A percentile compares a stretch with the other conserved stretches of the same genome.
phyloP scores from a whole-genome alignment of 2,113 vertebrate genomes.

The Holacanthus passer region DNA sequence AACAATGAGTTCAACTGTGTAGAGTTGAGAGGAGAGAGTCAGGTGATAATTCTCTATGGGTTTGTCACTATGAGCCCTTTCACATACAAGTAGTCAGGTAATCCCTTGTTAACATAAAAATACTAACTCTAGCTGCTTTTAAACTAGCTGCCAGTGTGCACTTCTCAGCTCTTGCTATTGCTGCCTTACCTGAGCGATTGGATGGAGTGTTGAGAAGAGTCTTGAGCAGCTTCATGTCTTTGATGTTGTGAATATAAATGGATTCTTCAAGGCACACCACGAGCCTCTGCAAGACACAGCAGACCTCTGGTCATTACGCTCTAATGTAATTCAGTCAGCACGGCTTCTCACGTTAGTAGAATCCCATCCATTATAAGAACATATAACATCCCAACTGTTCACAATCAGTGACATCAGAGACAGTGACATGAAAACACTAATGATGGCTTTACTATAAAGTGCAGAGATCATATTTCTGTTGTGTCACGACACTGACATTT shows the following conservation, averaged over 20 bases:
- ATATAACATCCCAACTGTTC: background rate
- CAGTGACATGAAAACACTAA: background rate
- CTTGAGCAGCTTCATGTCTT: constrained; percentile 96
- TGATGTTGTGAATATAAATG: constrained; percentile 95
- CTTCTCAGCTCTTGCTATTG: background rate
- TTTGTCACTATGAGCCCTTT: too few species aligned
- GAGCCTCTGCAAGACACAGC: constrained; percentile 85
- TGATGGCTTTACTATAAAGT: background rate
- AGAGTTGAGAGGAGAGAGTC: too few species aligned
- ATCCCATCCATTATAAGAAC: too few species aligned
- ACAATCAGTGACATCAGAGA: background rate
- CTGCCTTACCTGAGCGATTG: constrained; percentile 87
- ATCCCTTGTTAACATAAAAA: too few species aligned
- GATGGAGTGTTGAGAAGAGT: constrained; percentile 90
- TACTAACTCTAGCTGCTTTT: background rate
- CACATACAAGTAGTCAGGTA: background rate
- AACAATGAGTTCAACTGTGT: too few species aligned
- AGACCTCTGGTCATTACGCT: background rate
- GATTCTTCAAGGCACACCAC: constrained; percentile 91
- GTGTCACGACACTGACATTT: background rate
- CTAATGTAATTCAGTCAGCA: background rate
- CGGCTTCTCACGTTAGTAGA: background rate
- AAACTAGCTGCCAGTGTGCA: background rate
- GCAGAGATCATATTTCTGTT: background rate
- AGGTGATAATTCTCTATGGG: too few species aligned